A percentile compares a stretch with the other conserved stretches of the same genome.
Conservation (phyloP, 2,888 invertebrate genomes). For the Plemyria rubiginata region DNA sequence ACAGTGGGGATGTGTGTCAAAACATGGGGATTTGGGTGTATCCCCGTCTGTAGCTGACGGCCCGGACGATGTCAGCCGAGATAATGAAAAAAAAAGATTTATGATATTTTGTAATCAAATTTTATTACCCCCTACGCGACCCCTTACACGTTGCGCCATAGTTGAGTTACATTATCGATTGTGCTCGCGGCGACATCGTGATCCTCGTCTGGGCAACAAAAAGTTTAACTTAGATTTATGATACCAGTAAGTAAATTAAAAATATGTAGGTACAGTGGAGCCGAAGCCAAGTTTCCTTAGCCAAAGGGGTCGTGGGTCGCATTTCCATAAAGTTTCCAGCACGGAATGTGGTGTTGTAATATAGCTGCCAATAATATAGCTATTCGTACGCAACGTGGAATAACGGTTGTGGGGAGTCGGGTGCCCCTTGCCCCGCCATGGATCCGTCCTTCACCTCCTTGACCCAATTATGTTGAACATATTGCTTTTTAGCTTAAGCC, state of each 20-base stretch:
- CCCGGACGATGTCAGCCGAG: slow-evolving; percentile 63
- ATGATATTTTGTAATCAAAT: slow-evolving; percentile 82
- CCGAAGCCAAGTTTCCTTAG: slow-evolving; percentile 70
- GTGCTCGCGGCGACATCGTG: slow-evolving; percentile 43
- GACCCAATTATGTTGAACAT: slow-evolving; percentile 72
- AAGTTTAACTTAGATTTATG: slow-evolving; percentile 32
- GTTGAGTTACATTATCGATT: slow-evolving; percentile 61
- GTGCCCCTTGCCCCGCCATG: slow-evolving; percentile 55
- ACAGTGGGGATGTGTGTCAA: slow-evolving; percentile 77
- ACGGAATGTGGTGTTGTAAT: slow-evolving; percentile 74
- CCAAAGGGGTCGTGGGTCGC: slow-evolving; percentile 71
- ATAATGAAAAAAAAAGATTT: slow-evolving; percentile 84
- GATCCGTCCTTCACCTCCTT: slow-evolving; percentile 68
- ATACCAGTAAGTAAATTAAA: slow-evolving; percentile 41
- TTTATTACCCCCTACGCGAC: slow-evolving; percentile 75
- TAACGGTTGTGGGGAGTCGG: slow-evolving; percentile 55
- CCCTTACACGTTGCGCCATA: slow-evolving; percentile 62
- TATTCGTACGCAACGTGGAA: slow-evolving; percentile 71
- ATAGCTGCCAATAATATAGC: slow-evolving; percentile 71
- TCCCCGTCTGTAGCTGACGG: slow-evolving; percentile 61
- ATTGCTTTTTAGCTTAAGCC: slow-evolving; percentile 46
- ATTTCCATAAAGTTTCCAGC: slow-evolving; percentile 77
- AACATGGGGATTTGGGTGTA: slow-evolving; percentile 77
- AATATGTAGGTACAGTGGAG: slow-evolving; percentile 53
- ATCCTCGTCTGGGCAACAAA: slow-evolving; percentile 22